Evolutionary conservation across 2,113 vertebrate species (phyloP), one percentile per base, ranked within the genome.

Genomic region (Catharus minimus): DNA sequence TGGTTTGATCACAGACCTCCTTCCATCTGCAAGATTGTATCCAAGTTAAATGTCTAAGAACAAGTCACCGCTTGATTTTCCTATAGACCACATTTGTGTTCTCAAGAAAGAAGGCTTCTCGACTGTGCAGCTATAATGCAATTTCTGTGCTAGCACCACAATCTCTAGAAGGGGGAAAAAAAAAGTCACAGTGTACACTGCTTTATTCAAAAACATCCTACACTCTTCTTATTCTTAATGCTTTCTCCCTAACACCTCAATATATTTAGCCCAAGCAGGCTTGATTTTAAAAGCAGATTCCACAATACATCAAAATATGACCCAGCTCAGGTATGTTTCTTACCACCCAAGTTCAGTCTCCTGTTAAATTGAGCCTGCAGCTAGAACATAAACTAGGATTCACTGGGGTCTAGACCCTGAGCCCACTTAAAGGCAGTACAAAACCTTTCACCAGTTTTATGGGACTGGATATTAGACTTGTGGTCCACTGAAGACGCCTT

Each of bases 201-300:
- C 17, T 76, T 88, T 68, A 57, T 84, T 89, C 0, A 71, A 82
- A 93, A 78, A 41, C 75, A 10, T 73, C 57, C 28, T 9, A 57
- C 5, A 7, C 7, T 79, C 17, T 15, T 84, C 36, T 57, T 62
- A 72, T 13, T 78, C 57, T 41, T 80, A 89, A 86, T 26, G 26
- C 23, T 87, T 85, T 61, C 32, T n/a, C 32, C 76, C 1, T 33
- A 82, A 62, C 0, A 24, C 30, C 50, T 61, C 72, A 67, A 84
- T 65, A 47, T 39, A 86, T 36, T 89, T 88, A 83, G 49, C 17
- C 38, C 26, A 38, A 78, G 53, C 5, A 38, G 41, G 33, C 16
- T 81, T 86, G 78, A 58, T 88, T 88, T 88, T 81, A 81, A 86
- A 90, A 88, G 24, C 57, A 86, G 24, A 28, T 60, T 68, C 72